Evolutionary conservation across 1,140 invertebrate genomes (phyloP).

Genomic region (Centruroides sculpturatus): DNA sequence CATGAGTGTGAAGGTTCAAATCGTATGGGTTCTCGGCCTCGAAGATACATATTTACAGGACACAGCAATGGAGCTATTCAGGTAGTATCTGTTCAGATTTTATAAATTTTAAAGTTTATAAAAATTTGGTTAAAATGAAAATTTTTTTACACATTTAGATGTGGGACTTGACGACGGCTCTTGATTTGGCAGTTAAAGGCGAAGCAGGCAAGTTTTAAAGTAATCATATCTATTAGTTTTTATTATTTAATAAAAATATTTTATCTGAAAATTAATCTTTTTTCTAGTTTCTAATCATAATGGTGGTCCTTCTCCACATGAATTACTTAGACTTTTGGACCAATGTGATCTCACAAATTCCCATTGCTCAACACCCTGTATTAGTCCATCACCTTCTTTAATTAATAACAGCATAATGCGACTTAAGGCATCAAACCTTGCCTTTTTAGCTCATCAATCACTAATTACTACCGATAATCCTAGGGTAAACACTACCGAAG

Average conservation of each 20-base stretch:
- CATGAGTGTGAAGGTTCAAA: constrained; percentile 87
- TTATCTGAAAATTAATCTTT: not conserved
- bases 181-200: constrained; percentile 60
- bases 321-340: constrained; percentile 75
- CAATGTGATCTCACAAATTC: constrained; percentile 82
- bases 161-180: constrained; percentile 94
- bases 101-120: not conserved
- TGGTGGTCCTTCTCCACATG: constrained; percentile 76
- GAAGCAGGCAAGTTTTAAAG: constrained; percentile 36
- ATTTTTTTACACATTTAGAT: constrained; percentile 37
- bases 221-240: not conserved
- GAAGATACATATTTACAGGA: constrained; percentile 85
- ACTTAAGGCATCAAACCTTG: constrained; percentile 55
- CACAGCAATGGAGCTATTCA: constrained; percentile 88
- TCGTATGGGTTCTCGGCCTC: constrained; percentile 75
- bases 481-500: too few relatives aligned
- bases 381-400: constrained; percentile 48
- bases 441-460: constrained; percentile 36
- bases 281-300: constrained; percentile 33
- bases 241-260: not conserved
- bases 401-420: constrained; percentile 26
- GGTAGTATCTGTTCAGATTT: constrained; percentile 18
- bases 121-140: not conserved
- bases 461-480: not conserved
- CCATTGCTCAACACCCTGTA: constrained; percentile 64